A percentile compares a stretch with the other conserved stretches of the same genome.
Evolutionary conservation across 2,113 vertebrate species (phyloP).

Genomic region (Pogona vitticeps): DNA sequence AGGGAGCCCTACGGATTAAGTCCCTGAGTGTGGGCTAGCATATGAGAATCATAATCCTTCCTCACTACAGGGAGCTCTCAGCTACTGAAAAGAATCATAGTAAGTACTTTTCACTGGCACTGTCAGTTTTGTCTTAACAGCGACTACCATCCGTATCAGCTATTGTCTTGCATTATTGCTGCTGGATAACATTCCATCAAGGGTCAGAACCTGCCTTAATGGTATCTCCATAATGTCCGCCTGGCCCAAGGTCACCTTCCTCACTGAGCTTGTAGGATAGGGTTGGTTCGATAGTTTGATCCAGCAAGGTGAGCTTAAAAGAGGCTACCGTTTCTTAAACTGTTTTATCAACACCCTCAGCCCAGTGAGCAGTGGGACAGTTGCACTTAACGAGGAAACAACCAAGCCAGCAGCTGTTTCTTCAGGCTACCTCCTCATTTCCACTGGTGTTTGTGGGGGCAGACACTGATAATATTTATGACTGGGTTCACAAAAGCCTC

Average conservation of each 20-base stretch:
- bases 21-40: neutral
- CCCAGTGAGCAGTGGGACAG: too few relatives aligned
- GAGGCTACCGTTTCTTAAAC: too few relatives aligned
- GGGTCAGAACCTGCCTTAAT: neutral
- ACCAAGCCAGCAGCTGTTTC: neutral
- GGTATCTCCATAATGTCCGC: neutral
- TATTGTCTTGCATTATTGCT: neutral
- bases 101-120: neutral
- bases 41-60: too few relatives aligned
- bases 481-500: neutral
- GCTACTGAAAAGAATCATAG: neutral
- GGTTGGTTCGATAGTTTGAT: neutral
- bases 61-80: neutral
- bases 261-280: neutral
- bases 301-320: neutral
- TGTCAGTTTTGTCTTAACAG: too few relatives aligned
- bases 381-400: rapidly evolving
- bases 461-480: rapidly evolving
- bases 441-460: rapidly evolving
- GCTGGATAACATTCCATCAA: neutral
- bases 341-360: too few relatives aligned
- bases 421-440: rapidly evolving
- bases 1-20: neutral
- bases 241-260: neutral
- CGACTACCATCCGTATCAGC: neutral